phyloP scores from a whole-genome alignment of 2,888 invertebrate species.

The Pristionchus exspectatus region DNA sequence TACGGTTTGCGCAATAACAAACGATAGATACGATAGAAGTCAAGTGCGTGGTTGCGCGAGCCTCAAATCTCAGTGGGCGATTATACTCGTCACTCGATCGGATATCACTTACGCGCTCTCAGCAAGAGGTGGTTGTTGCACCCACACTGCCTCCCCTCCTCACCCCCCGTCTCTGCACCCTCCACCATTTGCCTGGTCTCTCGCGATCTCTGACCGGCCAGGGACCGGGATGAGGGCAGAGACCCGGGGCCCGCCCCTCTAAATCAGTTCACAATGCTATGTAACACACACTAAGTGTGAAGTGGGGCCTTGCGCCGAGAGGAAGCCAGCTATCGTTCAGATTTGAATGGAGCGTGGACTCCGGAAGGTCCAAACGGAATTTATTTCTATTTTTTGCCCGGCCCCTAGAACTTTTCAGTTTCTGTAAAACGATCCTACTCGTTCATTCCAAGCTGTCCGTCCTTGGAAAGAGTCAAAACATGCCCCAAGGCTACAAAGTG shows the following conservation, averaged over 20 bases:
- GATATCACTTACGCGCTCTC: constrained; percentile 13
- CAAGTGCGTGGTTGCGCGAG: constrained; percentile 12
- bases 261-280: background rate
- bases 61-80: background rate
- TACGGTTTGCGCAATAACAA: background rate
- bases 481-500: too few relatives aligned
- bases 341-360: background rate
- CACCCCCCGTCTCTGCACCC: background rate
- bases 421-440: too few relatives aligned
- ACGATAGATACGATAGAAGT: background rate
- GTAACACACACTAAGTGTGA: constrained; percentile 42
- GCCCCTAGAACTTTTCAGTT: too few relatives aligned
- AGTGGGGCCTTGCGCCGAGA: background rate
- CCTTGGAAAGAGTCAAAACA: too few relatives aligned
- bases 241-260: background rate
- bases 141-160: background rate
- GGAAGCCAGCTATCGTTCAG: constrained; percentile 2
- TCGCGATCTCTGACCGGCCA: background rate
- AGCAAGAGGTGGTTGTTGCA: background rate
- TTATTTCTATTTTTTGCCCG: too few relatives aligned
- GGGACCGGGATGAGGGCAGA: background rate
- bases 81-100: background rate
- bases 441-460: too few relatives aligned
- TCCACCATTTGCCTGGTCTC: background rate
- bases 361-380: too few relatives aligned